Evolutionary conservation across 2,113 vertebrate species (phyloP).

Genomic region (Malurus melanocephalus): DNA sequence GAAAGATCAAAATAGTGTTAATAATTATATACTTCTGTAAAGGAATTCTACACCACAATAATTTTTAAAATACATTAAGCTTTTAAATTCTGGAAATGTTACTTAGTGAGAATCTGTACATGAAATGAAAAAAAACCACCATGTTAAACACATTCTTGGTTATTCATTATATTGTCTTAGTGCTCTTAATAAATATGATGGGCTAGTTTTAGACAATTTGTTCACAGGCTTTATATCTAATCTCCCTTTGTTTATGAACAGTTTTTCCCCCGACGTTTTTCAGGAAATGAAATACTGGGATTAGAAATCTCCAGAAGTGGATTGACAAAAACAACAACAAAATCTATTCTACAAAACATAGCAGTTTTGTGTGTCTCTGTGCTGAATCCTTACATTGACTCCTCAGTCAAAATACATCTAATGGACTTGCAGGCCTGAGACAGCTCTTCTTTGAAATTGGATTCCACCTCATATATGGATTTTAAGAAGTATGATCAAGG

Average conservation of each 20-base stretch:
- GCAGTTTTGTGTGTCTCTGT: fast-evolving
- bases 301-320: neutral
- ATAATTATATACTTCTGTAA: neutral
- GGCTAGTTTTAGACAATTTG: neutral
- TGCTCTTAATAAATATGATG: neutral
- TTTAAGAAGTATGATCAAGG: neutral
- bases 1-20: neutral
- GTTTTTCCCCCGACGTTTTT: neutral
- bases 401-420: neutral
- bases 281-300: neutral
- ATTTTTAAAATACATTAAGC: neutral
- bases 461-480: neutral
- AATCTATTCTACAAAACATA: neutral
- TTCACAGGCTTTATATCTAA: neutral
- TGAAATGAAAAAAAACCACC: neutral
- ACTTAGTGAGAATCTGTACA: neutral
- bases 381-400: neutral
- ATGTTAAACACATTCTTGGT: neutral
- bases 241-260: neutral
- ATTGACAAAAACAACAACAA: neutral
- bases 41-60: neutral
- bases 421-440: neutral
- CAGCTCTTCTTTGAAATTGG: neutral
- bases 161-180: neutral
- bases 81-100: neutral